Evolutionary conservation across 2,888 invertebrate species (phyloP).

Genomic region (Papilio gigon): DNA sequence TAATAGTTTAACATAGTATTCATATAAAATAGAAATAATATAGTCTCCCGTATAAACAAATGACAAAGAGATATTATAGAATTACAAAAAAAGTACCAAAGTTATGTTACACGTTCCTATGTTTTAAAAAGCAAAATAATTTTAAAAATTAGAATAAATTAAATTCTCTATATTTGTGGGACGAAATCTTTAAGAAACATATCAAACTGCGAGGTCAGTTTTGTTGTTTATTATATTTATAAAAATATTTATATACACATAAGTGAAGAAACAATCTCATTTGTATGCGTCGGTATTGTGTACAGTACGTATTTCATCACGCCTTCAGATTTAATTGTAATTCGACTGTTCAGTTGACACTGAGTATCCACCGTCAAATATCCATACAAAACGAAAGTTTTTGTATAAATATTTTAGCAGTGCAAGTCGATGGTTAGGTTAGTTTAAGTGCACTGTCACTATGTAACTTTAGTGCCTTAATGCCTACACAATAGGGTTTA

Average conservation of each 20-base stretch:
- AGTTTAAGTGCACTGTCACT: constrained; percentile 25
- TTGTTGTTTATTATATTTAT: neutral
- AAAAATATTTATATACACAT: neutral
- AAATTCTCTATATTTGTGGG: neutral
- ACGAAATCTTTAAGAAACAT: constrained; percentile 11
- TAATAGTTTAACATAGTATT: too few relatives aligned
- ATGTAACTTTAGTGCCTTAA: neutral
- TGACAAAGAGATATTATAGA: too few relatives aligned
- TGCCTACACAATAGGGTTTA: neutral
- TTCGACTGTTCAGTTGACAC: too few relatives aligned
- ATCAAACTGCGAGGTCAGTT: constrained; percentile 8
- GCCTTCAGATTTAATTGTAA: too few relatives aligned
- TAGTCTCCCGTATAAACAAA: too few relatives aligned
- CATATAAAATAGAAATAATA: too few relatives aligned
- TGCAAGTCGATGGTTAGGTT: neutral
- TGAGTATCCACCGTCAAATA: neutral
- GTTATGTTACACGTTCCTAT: constrained; percentile 13
- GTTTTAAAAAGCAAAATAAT: neutral
- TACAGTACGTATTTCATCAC: neutral
- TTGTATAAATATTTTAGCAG: neutral
- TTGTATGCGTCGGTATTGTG: neutral
- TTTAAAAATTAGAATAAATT: neutral
- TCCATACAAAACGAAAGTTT: neutral
- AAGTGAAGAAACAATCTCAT: neutral
- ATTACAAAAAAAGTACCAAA: constrained; percentile 13